Base-by-base conservation (phyloP, 2,113 vertebrate genomes). In the Heterocephalus glaber region DNA sequence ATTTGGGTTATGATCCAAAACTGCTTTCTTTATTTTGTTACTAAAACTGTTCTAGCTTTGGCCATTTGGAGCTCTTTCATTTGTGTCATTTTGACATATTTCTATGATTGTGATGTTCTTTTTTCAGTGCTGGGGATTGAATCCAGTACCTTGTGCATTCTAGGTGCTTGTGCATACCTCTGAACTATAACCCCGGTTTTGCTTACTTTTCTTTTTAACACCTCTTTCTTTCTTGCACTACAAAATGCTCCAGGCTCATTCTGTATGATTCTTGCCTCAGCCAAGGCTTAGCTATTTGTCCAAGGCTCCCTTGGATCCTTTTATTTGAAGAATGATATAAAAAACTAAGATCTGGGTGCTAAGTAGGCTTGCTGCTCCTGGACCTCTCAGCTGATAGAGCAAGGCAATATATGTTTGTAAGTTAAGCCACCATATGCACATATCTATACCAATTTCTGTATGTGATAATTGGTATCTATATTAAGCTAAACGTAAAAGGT, bases 1-100 rank as follows among this genome's bases (percentile, higher is more conserved):
- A 12, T 95, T 92, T 92, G 56, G 65, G 11, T 80, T 95, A 86
- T 81, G 89, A 89, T 79, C 7, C 54, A 22, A 60, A 86, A 89
- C 44, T 49, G 35, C 35, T 92, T 72, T 38, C 44, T 80, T 92
- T 89, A 90, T 72, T 72, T 94, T 72, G 5, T 85, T 94, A 63
- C 19, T 85, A 35, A 63, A 41, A 41, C 77, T 79, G 26, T 74
- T 80, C 61, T 74, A 65, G 11, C n/a, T 44, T 74, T 83, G 22
- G 28, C 60, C 80, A 82, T 74, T 47, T 89, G 58, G 47, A 77
- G 30, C 30, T 65, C n/a, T 47, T 89, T 84, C 30, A 30, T 10
- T 86, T 84, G 30, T 66, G n/a, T 66, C 16, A 54, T 61, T 70
- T 33, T 90, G 52, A 79, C 19, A 90, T 60, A 77, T 7, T 90